Evolutionary conservation across 2,113 vertebrate species (phyloP).

Genomic region (Perognathus longimembris): DNA sequence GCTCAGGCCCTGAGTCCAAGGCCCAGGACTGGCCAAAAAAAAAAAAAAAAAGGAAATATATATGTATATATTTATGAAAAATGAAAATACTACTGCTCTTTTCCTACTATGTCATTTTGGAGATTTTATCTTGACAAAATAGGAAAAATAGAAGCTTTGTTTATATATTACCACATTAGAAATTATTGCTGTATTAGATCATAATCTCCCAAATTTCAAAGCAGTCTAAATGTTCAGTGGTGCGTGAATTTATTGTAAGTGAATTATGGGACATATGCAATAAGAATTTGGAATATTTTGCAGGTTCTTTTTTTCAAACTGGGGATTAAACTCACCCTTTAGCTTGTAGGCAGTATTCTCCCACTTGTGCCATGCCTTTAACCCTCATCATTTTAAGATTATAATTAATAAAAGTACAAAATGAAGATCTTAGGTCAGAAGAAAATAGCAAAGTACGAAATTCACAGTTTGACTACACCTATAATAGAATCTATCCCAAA

Average conservation of each 20-base stretch:
- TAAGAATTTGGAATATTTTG: conserved; percentile 26
- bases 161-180: neutral
- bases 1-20: no score
- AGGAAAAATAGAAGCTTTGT: conserved; percentile 6
- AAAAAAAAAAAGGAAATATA: neutral
- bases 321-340: no score
- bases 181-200: neutral
- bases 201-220: neutral
- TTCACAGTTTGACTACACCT: neutral
- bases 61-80: neutral
- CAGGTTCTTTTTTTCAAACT: neutral
- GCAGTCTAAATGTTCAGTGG: neutral
- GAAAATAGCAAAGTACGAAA: conserved; percentile 11
- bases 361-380: no score
- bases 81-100: conserved; percentile 18
- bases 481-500: neutral
- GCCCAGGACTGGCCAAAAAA: no score
- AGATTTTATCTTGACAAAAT: conserved; percentile 33
- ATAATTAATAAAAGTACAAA: neutral
- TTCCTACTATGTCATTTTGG: neutral
- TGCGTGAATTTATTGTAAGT: neutral
- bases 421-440: neutral
- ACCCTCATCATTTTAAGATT: neutral
- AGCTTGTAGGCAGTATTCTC: no score
- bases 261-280: neutral